These are phyloP conservation scores for Pomacea maculata DNA, from an alignment of 1,140 invertebrate genomes.

Conservation along the genomic window DNA sequence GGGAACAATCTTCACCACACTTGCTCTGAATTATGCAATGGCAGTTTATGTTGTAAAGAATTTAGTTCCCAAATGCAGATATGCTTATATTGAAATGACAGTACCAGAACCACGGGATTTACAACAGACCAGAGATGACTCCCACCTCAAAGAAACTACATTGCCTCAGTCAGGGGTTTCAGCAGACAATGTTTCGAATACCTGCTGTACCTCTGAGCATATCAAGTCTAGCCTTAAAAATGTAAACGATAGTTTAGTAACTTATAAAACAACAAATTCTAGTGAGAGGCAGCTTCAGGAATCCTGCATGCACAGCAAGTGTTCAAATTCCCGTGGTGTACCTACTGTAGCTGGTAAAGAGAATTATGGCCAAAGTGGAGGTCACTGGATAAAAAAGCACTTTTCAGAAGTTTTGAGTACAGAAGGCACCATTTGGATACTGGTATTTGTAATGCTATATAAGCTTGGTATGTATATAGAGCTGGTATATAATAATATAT, in stretches of 20 bases:
- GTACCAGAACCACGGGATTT: not conserved
- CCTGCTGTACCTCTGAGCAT: no score
- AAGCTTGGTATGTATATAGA: constrained; percentile 45
- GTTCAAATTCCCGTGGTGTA: not conserved
- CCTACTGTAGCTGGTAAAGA: no score
- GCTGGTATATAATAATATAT: no score
- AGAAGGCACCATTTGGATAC: constrained; percentile 50
- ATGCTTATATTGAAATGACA: not conserved
- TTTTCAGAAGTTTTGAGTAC: constrained; percentile 38
- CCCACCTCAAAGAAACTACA: not conserved
- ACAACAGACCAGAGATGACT: not conserved
- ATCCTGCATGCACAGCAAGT: not conserved
- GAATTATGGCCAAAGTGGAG: not conserved
- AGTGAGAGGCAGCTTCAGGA: no score
- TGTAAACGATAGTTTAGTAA: no score
- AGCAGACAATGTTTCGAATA: no score
- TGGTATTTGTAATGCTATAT: constrained; percentile 51
- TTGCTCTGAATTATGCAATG: constrained; percentile 39
- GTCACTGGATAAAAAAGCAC: constrained; percentile 41
- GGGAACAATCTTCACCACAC: constrained; percentile 37
- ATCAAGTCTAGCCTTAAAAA: no score
- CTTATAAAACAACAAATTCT: no score
- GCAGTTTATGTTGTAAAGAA: constrained; percentile 1
- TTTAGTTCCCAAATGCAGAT: not conserved
- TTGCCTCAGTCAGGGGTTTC: not conserved